Percentiles rank a stretch among this genome's conserved stretches.
phyloP scores from a whole-genome alignment of 2,888 invertebrate genomes.

The Hartigia nigra region DNA sequence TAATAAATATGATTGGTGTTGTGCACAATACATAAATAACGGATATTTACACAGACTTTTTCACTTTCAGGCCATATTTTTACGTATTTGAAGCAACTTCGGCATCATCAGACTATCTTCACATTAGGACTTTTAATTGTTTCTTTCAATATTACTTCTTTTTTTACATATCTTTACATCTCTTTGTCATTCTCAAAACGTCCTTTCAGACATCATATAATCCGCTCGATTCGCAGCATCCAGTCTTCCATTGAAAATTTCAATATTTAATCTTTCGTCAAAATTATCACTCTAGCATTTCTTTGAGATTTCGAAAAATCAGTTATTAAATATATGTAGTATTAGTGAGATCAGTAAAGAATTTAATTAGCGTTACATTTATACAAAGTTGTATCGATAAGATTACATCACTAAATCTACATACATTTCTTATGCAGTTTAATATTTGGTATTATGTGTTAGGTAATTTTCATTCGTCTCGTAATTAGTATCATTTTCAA shows the following conservation, averaged over 20 bases:
- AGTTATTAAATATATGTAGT: constrained; percentile 26
- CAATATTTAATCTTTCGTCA: constrained; percentile 36
- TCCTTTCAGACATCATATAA: constrained; percentile 51
- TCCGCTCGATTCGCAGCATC: constrained; percentile 44
- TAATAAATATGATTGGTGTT: constrained; percentile 58
- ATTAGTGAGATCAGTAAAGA: constrained; percentile 62
- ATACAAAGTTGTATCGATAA: constrained; percentile 59
- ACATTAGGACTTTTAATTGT: constrained; percentile 15
- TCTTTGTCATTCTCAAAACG: constrained; percentile 31
- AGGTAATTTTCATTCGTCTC: constrained; percentile 28
- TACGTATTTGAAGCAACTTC: constrained; percentile 54
- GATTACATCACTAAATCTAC: constrained; percentile 53
- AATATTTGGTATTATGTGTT: constrained; percentile 62
- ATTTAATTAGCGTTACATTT: constrained; percentile 61
- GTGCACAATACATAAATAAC: constrained; percentile 59
- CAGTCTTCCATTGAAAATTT: constrained; percentile 50
- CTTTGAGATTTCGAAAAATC: constrained; percentile 33
- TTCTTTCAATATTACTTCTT: constrained; percentile 36
- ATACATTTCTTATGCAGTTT: constrained; percentile 55
- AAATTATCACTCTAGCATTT: constrained; percentile 37
- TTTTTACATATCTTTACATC: constrained; percentile 57
- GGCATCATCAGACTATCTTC: constrained; percentile 40
- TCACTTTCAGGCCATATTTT: constrained; percentile 57
- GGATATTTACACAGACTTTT: constrained; percentile 60
- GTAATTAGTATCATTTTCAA: constrained; percentile 15